Evolutionary conservation across 2,113 vertebrate species (phyloP), one percentile per base, ranked within the genome.

Genomic region (Ictidomys tridecemlineatus): DNA sequence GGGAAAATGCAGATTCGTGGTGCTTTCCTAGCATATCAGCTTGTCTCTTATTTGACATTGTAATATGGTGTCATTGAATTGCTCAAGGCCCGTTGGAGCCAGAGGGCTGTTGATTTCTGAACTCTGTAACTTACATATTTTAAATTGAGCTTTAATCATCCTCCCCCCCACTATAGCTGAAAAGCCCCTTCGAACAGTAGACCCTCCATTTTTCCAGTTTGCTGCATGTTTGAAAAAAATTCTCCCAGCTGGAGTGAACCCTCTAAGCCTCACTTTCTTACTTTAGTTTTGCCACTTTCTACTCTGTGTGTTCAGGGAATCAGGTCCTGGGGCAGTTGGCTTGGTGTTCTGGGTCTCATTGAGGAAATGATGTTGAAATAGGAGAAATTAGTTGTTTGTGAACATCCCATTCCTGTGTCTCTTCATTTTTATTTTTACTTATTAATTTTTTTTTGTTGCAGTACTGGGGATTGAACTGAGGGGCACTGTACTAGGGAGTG

Each of bases 11-110:
- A 18, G 51, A 42, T 91, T 91, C 80, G 13, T 53, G 63, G 69
- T 74, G 24, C 74, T 94, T 91, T 80, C 42, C 42, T 94, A 26
- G 18, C 22, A 7, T 37, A 65, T 78, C 58, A 48, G n/a, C 42
- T 78, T 73, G 4, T 78, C 42, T 92, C 78, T 79, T 70, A 37
- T 2, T 93, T 89, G 85, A 76, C 34, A 53, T 91, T 93, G 82
- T 95, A 17, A 61, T 45, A 8, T 77, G 63, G 32, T 86, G 10
- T 1, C 87, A 58, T 84, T 85, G 78, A 58, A 91, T 78, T 87
- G 77, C 37, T 65, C 4, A n/a, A 28, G 90, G 53, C n/a, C 51
- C 18, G 16, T 16, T 56, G n/a, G 80, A 80, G 12, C 30, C 0
- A 0, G 26, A 72, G 45, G 51, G 42, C 48, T 84, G 42, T 84